A percentile compares a stretch with the other conserved stretches of the same genome.
These are phyloP conservation scores for Vultur gryphus DNA, from an alignment of 2,797 vertebrate species.

Conservation along the genomic window DNA sequence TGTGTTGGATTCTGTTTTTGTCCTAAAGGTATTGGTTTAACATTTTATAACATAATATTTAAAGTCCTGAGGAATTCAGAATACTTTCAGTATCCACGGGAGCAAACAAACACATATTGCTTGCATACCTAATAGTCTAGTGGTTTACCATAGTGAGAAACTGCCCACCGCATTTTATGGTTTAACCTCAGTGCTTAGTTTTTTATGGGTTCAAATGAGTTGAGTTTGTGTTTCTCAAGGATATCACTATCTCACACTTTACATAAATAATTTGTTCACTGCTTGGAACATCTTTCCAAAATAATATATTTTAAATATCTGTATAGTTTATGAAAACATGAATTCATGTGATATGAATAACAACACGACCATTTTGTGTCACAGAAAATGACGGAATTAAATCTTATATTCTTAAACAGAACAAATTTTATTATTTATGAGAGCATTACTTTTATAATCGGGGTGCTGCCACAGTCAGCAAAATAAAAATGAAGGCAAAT, in stretches of 20 bases:
- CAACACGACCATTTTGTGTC: neutral
- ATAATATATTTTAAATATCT: neutral
- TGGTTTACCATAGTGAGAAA: neutral
- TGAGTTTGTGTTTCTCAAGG: neutral
- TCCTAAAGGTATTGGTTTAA: constrained; percentile 44
- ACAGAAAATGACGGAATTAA: neutral
- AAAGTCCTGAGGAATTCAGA: constrained; percentile 22
- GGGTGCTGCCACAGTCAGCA: neutral
- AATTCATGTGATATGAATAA: neutral
- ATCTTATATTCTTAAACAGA: neutral
- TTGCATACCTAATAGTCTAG: constrained; percentile 32
- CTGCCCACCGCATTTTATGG: neutral
- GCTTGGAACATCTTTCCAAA: neutral
- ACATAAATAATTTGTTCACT: neutral
- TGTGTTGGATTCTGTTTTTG: constrained; percentile 44
- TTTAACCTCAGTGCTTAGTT: neutral
- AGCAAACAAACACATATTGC: constrained; percentile 46
- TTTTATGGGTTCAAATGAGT: neutral
- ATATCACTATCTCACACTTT: neutral
- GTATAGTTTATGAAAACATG: neutral
- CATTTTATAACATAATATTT: constrained; percentile 56
- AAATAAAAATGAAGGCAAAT: neutral
- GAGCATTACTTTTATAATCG: neutral
- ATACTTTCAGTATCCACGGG: neutral
- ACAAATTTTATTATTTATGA: neutral